Evolutionary conservation across 37 sponge, comb jelly and placozoan genomes (phyloP), one percentile per base, ranked within the genome.

Genomic region (Halisarca cf. caerulea): DNA sequence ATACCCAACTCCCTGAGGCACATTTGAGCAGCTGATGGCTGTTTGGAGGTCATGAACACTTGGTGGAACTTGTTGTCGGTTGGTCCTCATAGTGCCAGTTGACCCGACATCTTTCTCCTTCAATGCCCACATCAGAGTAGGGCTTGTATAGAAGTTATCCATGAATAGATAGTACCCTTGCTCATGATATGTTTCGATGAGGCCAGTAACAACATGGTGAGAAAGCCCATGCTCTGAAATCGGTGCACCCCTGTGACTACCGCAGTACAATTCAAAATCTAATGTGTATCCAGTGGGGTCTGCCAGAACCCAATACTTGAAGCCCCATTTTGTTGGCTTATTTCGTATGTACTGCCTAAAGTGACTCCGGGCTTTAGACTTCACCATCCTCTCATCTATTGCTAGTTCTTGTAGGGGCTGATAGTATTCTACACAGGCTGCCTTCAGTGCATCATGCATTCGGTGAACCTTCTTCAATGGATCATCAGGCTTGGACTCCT

Each of bases 321-420:
- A 84, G 36, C 89, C 89, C 85, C 85, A 89, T 41, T 84, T 80
- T 14, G 59, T 51, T 4, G 89, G 89, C 36, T 89, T 89, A 54
- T 89, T 89, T 37, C 82, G 18, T 3, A 88, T 88, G 71, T 83
- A 88, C 54, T 85, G 70, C 14, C 7, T 9, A 6, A 57, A 5
- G 38, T 82, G 69, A 24, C 43, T 36, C 3, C 86, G n/a, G 1
- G 80, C 68, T 78, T 85, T 85, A 8, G 47, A 61, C 38, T 78
- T 78, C 2, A 85, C 62, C 87, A 85, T 86, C 41, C 86, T 66
- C 41, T 86, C 86, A 79, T 86, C 86, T 28, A 86, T 35, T 43
- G 73, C 45, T 17, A 86, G 3, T 4, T 47, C 20, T 25, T 41
- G 32, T 20, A n/a, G 25, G 24, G 14, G 70, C 54, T 42, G 24